Base-by-base conservation (phyloP, 1,140 invertebrate genomes). In the Battus philenor region DNA sequence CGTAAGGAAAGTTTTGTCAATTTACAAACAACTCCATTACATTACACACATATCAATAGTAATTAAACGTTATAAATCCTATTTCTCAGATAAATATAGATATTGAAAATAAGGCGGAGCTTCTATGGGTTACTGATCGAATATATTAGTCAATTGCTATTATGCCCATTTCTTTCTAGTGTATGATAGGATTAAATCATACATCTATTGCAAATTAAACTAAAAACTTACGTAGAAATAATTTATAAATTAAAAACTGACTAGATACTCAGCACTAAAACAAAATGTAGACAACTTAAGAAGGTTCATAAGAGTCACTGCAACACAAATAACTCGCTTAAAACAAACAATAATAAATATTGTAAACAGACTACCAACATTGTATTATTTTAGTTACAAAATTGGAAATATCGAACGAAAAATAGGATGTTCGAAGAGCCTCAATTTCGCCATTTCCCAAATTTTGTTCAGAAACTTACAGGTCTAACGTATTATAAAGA, bases 361-460 rank as follows among this genome's bases (percentile, higher is more conserved):
- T 50, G 51, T 49, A 59, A 36, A 33, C 22, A 52, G 29, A 51
- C 36, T 61, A 34, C 55, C 32, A 68, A 66, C 54, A 66, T 50
- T 64, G 57, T 63, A 75, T 73, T 76, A 61, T 54, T 55, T 62
- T 64, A 61, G 36, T 53, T 66, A 65, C 36, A 68, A 69, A 68
- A 67, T 60, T 57, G 46, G 50, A 48, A 59, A 43, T 68, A 66
- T 54, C 55, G 59, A 63, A 67, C 59, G 52, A 61, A 69, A 71
- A 71, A 63, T 66, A 65, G 55, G n/a, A 62, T 64, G 54, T 56
- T 54, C 57, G 58, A 67, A 63, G 56, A 72, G 59, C 60, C 60
- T 70, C 75, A 68, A 78, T 68, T 78, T 82, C 73, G 78, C 78
- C 78, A 82, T 79, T 79, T 78, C 72, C 70, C 64, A 69, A 66